Evolutionary conservation across 2,113 vertebrate species (phyloP).

Genomic region (Otolemur garnettii): DNA sequence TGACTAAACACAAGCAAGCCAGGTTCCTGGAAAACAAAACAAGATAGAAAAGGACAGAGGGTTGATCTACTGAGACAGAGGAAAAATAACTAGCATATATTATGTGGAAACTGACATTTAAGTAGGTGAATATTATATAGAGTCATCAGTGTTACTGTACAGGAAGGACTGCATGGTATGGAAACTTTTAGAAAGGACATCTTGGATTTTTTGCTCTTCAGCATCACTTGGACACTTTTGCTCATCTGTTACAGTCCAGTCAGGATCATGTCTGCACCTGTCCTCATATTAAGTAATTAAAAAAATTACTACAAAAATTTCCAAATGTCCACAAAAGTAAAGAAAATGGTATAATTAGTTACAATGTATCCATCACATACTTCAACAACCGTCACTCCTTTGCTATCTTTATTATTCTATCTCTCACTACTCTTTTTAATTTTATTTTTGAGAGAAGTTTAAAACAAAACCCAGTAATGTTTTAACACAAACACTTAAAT

Average conservation of each 20-base stretch:
- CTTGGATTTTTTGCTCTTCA: neutral
- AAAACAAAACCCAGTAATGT: neutral
- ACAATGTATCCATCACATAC: neutral
- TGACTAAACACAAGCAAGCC: neutral
- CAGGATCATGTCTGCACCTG: neutral
- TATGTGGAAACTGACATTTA: neutral
- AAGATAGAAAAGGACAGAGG: neutral
- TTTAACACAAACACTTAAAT: constrained; percentile 22
- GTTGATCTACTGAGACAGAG: neutral
- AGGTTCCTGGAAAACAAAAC: neutral
- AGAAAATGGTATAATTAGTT: neutral
- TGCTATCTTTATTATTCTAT: neutral
- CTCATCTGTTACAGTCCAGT: neutral
- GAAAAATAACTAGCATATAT: neutral
- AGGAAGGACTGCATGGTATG: neutral
- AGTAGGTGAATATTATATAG: neutral
- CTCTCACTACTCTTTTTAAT: neutral
- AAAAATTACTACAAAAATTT: neutral
- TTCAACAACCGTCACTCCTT: neutral
- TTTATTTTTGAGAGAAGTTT: constrained; percentile 14
- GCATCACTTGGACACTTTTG: neutral
- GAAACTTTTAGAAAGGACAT: neutral
- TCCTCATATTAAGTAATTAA: neutral
- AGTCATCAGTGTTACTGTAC: neutral
- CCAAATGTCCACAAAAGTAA: neutral